Conservation (phyloP, 1,140 invertebrate genomes). For the Riptortus pedestris region DNA sequence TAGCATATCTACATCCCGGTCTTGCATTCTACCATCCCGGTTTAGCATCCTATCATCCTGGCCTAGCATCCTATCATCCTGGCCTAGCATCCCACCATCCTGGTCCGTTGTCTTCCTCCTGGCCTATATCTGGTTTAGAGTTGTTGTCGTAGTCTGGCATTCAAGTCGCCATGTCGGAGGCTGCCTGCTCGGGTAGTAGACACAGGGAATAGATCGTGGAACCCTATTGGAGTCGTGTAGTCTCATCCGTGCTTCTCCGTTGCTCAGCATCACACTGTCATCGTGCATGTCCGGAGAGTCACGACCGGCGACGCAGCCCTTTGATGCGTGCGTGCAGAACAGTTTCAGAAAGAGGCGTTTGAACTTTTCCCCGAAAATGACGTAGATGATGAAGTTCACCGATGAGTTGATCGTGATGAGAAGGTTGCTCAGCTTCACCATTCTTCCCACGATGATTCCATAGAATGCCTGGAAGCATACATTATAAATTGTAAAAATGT, state of each 20-base stretch:
- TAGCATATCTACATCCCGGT: no score
- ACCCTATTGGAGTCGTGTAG: slow-evolving; percentile 31
- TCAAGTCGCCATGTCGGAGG: slow-evolving; percentile 9
- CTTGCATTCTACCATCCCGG: no score
- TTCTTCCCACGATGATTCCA: slow-evolving; percentile 53
- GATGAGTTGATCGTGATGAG: slow-evolving; percentile 92
- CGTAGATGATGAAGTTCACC: slow-evolving; percentile 94
- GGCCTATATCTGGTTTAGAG: no score
- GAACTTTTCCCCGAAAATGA: slow-evolving; percentile 94
- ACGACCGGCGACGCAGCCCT: slow-evolving; percentile 43
- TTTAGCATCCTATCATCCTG: no score
- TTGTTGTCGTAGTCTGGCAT: slow-evolving; percentile 25
- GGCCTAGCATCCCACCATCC: no score
- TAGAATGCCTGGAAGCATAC: slow-evolving; percentile 44
- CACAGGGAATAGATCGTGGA: slow-evolving; percentile 43
- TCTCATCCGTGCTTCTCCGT: slow-evolving; percentile 46
- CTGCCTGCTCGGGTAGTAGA: slow-evolving; percentile 48
- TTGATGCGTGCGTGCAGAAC: slow-evolving; percentile 58
- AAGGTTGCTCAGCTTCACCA: slow-evolving; percentile 82
- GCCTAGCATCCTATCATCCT: no score
- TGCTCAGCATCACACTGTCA: slow-evolving; percentile 62
- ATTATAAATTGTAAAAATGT: no score
- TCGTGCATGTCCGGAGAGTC: slow-evolving; percentile 62
- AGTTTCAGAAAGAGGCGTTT: slow-evolving; percentile 76
- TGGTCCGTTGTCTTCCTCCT: no score